These are phyloP conservation scores for Muscicapa striata DNA, from an alignment of 2,797 vertebrate genomes.

Conservation along the genomic window DNA sequence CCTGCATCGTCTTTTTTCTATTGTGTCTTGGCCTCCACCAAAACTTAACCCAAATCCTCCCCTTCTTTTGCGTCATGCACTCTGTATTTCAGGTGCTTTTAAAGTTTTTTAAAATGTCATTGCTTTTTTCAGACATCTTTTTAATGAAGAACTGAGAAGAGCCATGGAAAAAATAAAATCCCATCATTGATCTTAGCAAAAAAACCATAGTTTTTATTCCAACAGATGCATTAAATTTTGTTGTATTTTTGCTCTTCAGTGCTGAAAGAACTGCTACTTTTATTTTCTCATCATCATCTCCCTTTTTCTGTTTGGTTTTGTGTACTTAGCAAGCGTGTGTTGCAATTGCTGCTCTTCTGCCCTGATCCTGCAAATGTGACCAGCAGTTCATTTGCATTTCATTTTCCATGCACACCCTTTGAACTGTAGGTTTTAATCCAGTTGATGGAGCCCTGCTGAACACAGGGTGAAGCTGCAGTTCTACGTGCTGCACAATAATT, in stretches of 20 bases:
- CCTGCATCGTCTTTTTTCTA: not conserved
- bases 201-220: not conserved
- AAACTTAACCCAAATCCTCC: not conserved
- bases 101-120: not conserved
- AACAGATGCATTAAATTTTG: not conserved
- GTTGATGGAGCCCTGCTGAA: not conserved
- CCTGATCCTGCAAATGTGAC: not conserved
- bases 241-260: not conserved
- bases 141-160: not conserved
- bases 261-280: not conserved
- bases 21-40: not conserved
- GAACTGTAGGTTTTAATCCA: not conserved
- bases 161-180: not conserved
- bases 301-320: not conserved
- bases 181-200: not conserved
- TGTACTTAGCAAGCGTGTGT: not conserved
- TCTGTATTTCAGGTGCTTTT: not conserved
- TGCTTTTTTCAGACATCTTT: not conserved
- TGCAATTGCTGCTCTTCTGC: not conserved
- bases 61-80: not conserved
- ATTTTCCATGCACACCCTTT: not conserved
- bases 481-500: accelerated
- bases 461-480: not conserved
- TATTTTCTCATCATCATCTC: not conserved
- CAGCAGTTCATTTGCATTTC: not conserved